phyloP scores from a whole-genome alignment of 2,113 vertebrate species.

The Larimichthys polyactis region DNA sequence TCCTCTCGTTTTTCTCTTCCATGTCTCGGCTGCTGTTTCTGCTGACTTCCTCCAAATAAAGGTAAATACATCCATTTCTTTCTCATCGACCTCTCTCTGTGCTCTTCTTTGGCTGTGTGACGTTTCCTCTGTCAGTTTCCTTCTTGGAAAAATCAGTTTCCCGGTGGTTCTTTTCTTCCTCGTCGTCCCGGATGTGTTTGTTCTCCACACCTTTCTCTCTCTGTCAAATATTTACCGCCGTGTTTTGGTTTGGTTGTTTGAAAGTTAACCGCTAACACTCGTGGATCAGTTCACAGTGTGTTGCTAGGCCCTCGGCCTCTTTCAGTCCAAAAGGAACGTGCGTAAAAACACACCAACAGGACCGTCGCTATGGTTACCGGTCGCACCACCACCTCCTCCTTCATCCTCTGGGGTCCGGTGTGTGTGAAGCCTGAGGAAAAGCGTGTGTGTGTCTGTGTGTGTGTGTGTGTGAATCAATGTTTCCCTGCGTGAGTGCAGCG shows the following conservation, averaged over 20 bases:
- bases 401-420: slow-evolving; percentile 5
- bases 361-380: slow-evolving; percentile 56
- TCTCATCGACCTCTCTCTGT: not conserved
- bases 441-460: slow-evolving; percentile 39
- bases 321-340: slow-evolving; percentile 13
- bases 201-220: not conserved
- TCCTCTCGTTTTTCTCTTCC: slow-evolving; percentile 61
- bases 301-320: not conserved
- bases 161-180: not conserved
- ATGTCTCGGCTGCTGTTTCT: slow-evolving; percentile 67
- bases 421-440: slow-evolving; percentile 17
- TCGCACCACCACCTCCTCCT: slow-evolving; percentile 20
- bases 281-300: not conserved
- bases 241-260: not conserved
- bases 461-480: slow-evolving; percentile 9
- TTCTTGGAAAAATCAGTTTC: not conserved
- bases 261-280: slow-evolving; percentile 23
- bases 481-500: slow-evolving; percentile 1
- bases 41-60: slow-evolving; percentile 45
- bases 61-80: slow-evolving; percentile 65
- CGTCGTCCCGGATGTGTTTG: not conserved
- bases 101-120: not conserved
- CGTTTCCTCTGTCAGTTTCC: not conserved
- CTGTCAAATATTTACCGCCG: slow-evolving; percentile 2
- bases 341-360: slow-evolving; percentile 31